Conservation (phyloP, 2,797 vertebrate species). For the Sebastes kiyomatsui region DNA sequence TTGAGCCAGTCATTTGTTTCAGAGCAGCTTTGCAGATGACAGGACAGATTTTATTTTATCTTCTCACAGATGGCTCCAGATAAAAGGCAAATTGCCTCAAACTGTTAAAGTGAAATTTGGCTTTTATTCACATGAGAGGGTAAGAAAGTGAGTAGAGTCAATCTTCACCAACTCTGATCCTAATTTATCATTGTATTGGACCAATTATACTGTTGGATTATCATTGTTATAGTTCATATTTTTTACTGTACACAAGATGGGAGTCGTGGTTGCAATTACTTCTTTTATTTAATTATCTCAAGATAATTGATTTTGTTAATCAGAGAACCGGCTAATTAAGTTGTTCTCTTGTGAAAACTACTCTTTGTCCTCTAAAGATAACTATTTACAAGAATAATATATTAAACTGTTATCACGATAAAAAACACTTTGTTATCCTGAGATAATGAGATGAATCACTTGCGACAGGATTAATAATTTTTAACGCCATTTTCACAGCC, state of each 20-base stretch:
- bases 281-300: not conserved
- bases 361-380: not conserved
- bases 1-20: not conserved
- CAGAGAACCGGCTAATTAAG: not conserved
- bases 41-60: constrained; percentile 2
- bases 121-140: not conserved
- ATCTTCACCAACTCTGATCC: not conserved
- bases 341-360: not conserved
- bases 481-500: not conserved
- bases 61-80: not conserved
- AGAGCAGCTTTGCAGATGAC: not conserved
- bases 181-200: not conserved
- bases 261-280: not conserved
- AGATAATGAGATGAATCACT: not conserved
- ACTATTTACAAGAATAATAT: not conserved
- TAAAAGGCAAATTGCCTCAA: not conserved
- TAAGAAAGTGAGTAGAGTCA: not conserved
- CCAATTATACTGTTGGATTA: not conserved
- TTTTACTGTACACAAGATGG: not conserved
- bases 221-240: not conserved
- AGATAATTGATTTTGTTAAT: not conserved
- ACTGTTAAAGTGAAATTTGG: not conserved
- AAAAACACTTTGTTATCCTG: not conserved
- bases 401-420: not conserved
- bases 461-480: not conserved